Conservation (phyloP, 2,888 invertebrate genomes). For the Dugesia japonica region DNA sequence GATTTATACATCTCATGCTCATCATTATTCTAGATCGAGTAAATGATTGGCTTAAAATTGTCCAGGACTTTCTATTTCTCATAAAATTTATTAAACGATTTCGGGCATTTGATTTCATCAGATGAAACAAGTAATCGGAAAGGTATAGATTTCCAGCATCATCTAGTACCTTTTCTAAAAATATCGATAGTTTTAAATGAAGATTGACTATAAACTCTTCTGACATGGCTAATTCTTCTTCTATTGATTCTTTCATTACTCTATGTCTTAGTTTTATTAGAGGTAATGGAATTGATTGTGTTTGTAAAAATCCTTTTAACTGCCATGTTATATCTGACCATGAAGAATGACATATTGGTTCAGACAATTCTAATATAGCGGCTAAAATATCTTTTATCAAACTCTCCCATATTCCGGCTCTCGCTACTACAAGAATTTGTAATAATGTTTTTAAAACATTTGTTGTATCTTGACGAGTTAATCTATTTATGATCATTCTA, state of each 20-base stretch:
- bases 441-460: constrained; percentile 21
- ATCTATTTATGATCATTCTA: constrained; percentile 22
- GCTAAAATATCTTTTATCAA: constrained; percentile 21
- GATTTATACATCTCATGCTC: constrained; percentile 15
- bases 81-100: not conserved
- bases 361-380: not conserved
- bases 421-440: constrained; percentile 25
- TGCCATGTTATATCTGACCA: constrained; percentile 1
- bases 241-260: constrained; percentile 26
- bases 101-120: not conserved
- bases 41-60: not conserved
- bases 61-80: not conserved
- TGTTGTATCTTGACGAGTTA: constrained; percentile 24
- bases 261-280: constrained; percentile 29
- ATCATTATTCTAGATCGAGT: constrained; percentile 20
- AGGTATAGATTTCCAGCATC: not conserved
- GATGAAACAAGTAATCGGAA: not conserved
- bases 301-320: constrained; percentile 25
- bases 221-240: not conserved
- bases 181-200: not conserved
- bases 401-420: constrained; percentile 32
- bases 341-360: constrained; percentile 15
- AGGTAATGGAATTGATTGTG: constrained; percentile 24
- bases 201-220: not conserved
- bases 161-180: not conserved